Conservation (phyloP, 1,140 invertebrate species). For the Caenorhabditis elegans region DNA sequence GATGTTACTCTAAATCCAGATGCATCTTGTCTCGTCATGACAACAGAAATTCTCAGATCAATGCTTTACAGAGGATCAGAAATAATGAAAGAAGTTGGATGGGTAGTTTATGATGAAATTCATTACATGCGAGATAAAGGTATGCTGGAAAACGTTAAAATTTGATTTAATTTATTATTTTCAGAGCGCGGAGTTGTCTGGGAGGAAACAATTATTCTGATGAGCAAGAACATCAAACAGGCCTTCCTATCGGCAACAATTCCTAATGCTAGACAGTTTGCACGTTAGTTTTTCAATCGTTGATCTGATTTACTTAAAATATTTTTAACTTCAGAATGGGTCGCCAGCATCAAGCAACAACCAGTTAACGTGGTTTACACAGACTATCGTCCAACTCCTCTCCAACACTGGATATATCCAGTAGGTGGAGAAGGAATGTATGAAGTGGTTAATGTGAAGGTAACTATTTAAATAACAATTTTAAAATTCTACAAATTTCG, state of each 20-base stretch:
- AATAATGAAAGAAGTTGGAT: constrained; percentile 93
- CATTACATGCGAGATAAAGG: constrained; percentile 98
- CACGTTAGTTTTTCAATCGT: constrained; percentile 67
- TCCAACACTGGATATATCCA: constrained; percentile 97
- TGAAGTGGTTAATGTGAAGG: constrained; percentile 88
- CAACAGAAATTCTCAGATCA: constrained; percentile 96
- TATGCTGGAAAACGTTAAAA: background rate
- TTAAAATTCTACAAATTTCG: background rate
- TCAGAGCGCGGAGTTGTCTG: constrained; percentile 93
- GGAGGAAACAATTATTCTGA: constrained; percentile 96
- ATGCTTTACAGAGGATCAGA: constrained; percentile 99
- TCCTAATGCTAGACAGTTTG: constrained; percentile 95
- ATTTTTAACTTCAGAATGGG: constrained; percentile 77
- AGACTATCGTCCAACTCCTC: constrained; percentile 91
- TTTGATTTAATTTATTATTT: background rate
- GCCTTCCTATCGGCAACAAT: constrained; percentile 99
- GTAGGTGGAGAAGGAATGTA: constrained; percentile 90
- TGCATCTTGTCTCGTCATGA: constrained; percentile 98
- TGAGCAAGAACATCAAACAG: constrained; percentile 96
- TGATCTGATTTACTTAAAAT: no score
- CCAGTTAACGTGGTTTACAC: constrained; percentile 99
- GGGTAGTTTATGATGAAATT: constrained; percentile 99
- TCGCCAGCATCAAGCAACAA: constrained; percentile 86
- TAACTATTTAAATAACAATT: constrained; percentile 64
- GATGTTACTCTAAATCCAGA: constrained; percentile 98